phyloP scores from a whole-genome alignment of 23 tunicate genomes.

The Clavelina lepadiformis region DNA sequence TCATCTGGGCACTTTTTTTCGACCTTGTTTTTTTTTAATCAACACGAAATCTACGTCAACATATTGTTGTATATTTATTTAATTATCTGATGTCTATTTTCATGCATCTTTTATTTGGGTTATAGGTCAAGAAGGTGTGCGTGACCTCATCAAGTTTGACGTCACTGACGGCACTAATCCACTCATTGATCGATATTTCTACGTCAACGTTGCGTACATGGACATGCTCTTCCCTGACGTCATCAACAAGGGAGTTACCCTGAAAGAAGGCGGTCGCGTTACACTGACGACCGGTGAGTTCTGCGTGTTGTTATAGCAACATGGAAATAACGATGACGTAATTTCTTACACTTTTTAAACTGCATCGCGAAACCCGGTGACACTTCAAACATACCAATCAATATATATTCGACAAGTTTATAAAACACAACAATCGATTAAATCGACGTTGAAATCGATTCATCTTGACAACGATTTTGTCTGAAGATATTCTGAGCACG shows the following conservation, averaged over 20 bases:
- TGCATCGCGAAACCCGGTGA: no score
- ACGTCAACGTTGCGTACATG: conserved; percentile 78
- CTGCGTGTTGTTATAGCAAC: neutral
- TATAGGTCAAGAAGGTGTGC: conserved; percentile 79
- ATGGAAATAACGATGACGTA: no score
- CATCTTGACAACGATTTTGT: neutral
- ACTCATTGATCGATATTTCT: conserved; percentile 96
- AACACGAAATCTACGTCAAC: no score
- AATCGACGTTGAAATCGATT: no score
- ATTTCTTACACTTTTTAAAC: no score
- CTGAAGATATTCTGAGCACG: conserved; percentile 81
- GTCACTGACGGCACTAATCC: conserved; percentile 95
- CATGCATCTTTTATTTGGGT: neutral
- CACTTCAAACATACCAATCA: no score
- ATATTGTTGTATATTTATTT: no score
- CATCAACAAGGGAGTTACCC: conserved; percentile 91
- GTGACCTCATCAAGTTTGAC: conserved; percentile 96
- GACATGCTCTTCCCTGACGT: conserved; percentile 92
- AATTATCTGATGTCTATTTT: no score
- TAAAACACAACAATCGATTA: no score
- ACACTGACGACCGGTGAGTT: conserved; percentile 85
- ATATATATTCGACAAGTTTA: no score
- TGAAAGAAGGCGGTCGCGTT: conserved; percentile 90
- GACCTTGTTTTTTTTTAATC: no score
- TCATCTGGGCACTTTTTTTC: no score